phyloP scores from a whole-genome alignment of 2,888 invertebrate genomes.

The Tigriopus californicus region DNA sequence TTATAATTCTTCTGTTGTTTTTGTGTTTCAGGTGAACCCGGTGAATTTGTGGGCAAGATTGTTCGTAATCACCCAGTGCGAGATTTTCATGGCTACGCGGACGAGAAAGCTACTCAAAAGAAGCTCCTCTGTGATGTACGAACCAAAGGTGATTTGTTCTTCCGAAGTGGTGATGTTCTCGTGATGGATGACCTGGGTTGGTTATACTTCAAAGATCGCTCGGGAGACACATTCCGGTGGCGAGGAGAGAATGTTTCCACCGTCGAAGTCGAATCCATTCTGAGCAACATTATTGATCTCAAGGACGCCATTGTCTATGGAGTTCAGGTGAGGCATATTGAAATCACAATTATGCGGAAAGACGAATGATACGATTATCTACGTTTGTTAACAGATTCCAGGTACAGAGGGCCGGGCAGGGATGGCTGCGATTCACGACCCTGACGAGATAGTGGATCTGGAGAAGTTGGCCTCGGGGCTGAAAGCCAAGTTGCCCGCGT shows the following conservation, averaged over 20 bases:
- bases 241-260: constrained; percentile 98
- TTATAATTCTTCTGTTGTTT: constrained; percentile 26
- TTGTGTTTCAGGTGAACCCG: constrained; percentile 48
- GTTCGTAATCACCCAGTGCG: constrained; percentile 66
- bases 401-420: constrained; percentile 31
- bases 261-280: constrained; percentile 80
- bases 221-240: constrained; percentile 44
- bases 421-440: constrained; percentile 35
- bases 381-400: constrained; percentile 18
- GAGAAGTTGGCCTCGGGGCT: constrained; percentile 18
- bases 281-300: constrained; percentile 59
- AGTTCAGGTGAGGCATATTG: constrained; percentile 32
- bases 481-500: constrained; percentile 50
- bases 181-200: constrained; percentile 35
- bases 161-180: constrained; percentile 38
- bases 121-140: constrained; percentile 80
- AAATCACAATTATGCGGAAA: not conserved
- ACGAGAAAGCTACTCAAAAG: constrained; percentile 64
- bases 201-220: constrained; percentile 35
- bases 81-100: constrained; percentile 80
- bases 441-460: constrained; percentile 21
- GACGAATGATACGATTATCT: not conserved
- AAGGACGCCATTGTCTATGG: constrained; percentile 85
- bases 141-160: constrained; percentile 68
- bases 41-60: constrained; percentile 91